Evolutionary conservation across 2,888 invertebrate species (phyloP).

Genomic region (Punctoribates punctum): DNA sequence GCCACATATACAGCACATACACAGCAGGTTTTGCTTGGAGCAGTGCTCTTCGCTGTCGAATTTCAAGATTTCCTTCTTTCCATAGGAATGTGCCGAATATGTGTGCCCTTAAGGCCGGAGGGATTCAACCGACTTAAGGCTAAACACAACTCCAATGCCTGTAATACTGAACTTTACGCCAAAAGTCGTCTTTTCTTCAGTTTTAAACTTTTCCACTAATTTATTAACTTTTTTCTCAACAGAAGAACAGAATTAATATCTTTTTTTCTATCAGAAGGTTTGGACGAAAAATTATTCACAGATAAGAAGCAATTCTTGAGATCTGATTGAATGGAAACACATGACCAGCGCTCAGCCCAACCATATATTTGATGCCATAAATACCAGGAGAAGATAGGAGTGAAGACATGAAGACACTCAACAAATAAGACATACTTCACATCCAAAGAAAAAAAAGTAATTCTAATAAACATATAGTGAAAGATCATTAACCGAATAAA

Average conservation of each 20-base stretch:
- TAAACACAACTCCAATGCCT: neutral
- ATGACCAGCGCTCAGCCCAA: too few relatives aligned
- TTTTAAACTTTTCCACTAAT: neutral
- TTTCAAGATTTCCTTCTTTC: constrained; percentile 27
- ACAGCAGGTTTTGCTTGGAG: constrained; percentile 17
- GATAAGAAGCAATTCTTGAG: too few relatives aligned
- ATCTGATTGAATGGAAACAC: too few relatives aligned
- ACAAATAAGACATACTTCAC: neutral
- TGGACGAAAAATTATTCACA: too few relatives aligned
- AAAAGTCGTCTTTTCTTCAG: neutral
- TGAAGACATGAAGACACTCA: neutral
- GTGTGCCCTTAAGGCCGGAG: constrained; percentile 6
- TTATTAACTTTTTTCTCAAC: neutral
- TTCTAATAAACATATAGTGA: neutral
- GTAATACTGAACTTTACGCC: neutral
- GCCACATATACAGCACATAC: neutral
- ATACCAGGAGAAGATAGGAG: neutral
- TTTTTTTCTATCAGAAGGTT: neutral
- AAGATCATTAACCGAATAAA: constrained; percentile 27
- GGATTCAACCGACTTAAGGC: constrained; percentile 1
- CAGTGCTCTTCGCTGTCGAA: constrained; percentile 7
- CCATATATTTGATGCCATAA: neutral
- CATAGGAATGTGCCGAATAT: constrained; percentile 29
- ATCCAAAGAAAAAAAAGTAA: neutral
- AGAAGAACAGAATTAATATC: neutral